Conservation (phyloP, 2,888 invertebrate species). For the Tenthredo livida region DNA sequence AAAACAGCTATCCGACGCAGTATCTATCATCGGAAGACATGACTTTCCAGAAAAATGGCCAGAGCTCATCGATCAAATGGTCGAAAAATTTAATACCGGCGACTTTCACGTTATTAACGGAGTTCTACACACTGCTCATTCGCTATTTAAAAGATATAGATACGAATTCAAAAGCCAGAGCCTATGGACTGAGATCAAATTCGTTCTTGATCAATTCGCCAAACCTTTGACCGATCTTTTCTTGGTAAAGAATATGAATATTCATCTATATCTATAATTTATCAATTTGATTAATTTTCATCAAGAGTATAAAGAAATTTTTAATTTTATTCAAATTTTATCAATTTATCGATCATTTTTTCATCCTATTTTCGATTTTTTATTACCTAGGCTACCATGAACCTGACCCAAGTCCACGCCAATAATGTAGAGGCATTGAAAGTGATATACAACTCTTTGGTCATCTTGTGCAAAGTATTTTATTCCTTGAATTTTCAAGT, state of each 20-base stretch:
- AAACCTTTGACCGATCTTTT: constrained; percentile 96
- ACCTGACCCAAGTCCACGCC: constrained; percentile 87
- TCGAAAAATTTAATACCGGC: constrained; percentile 92
- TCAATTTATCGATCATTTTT: too few relatives aligned
- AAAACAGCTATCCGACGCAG: constrained; percentile 96
- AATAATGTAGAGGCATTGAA: constrained; percentile 90
- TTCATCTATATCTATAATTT: too few relatives aligned
- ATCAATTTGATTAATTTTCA: too few relatives aligned
- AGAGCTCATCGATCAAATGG: constrained; percentile 94
- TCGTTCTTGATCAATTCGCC: constrained; percentile 96
- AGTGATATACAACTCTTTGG: constrained; percentile 93
- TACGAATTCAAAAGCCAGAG: constrained; percentile 97
- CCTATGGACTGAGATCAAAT: constrained; percentile 98
- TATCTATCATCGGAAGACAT: constrained; percentile 96
- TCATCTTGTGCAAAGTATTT: constrained; percentile 96
- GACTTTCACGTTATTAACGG: constrained; percentile 98
- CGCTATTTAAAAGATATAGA: constrained; percentile 96
- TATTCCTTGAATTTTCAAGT: constrained; percentile 97
- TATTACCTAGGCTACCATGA: constrained; percentile 88
- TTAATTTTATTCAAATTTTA: too few relatives aligned
- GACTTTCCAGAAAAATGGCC: constrained; percentile 99
- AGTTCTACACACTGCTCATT: constrained; percentile 96
- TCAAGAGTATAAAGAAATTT: too few relatives aligned
- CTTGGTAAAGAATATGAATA: constrained; percentile 80
- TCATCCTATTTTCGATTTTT: too few relatives aligned